A percentile compares a stretch with the other conserved stretches of the same genome.
Conservation (phyloP, 2,888 invertebrate species). For the Melanchra persicariae region DNA sequence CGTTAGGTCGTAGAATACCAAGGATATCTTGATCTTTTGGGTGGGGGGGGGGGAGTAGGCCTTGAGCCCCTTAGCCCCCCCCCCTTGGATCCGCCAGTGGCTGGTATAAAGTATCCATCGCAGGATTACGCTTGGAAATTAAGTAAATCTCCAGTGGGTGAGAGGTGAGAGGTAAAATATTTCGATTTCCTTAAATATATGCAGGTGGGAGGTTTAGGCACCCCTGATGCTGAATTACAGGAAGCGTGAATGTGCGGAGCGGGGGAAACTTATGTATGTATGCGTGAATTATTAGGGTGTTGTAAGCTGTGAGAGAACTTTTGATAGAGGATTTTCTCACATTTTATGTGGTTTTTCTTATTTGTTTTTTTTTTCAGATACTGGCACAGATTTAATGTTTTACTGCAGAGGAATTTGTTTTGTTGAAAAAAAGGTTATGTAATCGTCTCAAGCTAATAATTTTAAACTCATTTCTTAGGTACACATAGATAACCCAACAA, state of each 20-base stretch:
- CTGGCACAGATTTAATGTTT: not conserved
- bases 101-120: conserved; percentile 39
- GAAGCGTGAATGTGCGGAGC: conserved; percentile 59
- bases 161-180: conserved; percentile 75
- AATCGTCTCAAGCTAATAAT: not conserved
- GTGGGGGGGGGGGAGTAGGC: no score
- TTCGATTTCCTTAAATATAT: conserved; percentile 75
- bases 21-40: no score
- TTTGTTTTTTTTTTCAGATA: conserved; percentile 8
- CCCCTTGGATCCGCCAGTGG: no score
- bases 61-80: no score
- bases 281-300: conserved; percentile 51
- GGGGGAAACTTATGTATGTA: conserved; percentile 32
- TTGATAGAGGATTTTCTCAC: conserved; percentile 15
- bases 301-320: conserved; percentile 22
- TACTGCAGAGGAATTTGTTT: not conserved
- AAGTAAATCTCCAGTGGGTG: conserved; percentile 59
- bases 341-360: conserved; percentile 22
- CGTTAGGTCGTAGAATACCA: no score
- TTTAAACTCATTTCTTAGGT: not conserved
- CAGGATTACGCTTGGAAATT: conserved; percentile 62
- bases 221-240: conserved; percentile 60
- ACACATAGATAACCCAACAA: not conserved
- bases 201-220: conserved; percentile 62
- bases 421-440: not conserved